Evolutionary conservation across 2,113 vertebrate genomes (phyloP).

Genomic region (Pituophis catenifer): DNA sequence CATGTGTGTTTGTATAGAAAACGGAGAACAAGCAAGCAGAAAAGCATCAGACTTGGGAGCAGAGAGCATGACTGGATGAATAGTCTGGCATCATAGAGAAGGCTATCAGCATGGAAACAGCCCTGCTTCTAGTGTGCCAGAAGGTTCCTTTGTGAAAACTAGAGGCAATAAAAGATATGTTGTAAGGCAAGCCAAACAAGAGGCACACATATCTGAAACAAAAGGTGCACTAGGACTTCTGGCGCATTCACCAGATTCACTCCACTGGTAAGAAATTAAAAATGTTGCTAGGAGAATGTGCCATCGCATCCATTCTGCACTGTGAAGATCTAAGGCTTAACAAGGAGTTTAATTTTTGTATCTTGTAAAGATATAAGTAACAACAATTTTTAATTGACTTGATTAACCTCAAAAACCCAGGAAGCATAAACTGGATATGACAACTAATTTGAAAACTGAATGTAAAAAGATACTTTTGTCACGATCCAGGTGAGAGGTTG

Average conservation of each 20-base stretch:
- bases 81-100: conserved; percentile 15
- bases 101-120: conserved; percentile 39
- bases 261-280: neutral
- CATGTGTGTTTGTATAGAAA: conserved; percentile 2
- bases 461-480: neutral
- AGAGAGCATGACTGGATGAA: conserved; percentile 14
- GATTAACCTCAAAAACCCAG: neutral
- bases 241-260: neutral
- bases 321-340: neutral
- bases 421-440: neutral
- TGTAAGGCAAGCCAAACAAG: conserved; percentile 14
- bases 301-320: neutral
- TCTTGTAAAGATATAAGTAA: neutral
- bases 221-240: neutral
- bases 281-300: neutral
- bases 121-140: conserved; percentile 19
- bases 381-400: neutral
- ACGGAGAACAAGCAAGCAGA: neutral
- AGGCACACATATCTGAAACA: neutral
- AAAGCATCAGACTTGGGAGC: neutral
- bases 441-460: neutral
- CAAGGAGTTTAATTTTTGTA: neutral
- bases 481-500: neutral
- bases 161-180: conserved; percentile 17
- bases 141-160: conserved; percentile 27